These are phyloP conservation scores for Littorina saxatilis DNA, from an alignment of 1,140 invertebrate species.

Conservation along the genomic window DNA sequence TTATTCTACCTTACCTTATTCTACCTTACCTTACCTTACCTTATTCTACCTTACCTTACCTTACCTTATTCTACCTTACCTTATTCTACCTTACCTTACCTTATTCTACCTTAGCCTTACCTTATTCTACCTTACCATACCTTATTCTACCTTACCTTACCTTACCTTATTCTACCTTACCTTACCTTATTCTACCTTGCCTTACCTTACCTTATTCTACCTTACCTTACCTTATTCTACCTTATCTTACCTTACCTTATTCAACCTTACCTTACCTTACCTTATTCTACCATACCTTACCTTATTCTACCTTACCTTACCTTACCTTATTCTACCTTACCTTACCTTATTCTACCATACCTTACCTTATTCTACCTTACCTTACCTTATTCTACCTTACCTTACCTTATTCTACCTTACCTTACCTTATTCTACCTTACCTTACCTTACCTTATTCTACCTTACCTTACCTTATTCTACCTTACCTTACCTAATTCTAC, in stretches of 20 bases:
- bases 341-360: too few relatives aligned
- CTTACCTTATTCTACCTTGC: background rate
- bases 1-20: background rate
- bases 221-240: background rate
- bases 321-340: too few relatives aligned
- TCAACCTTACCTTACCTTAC: background rate
- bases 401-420: too few relatives aligned
- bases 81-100: background rate
- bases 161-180: background rate
- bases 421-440: too few relatives aligned
- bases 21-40: background rate
- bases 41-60: background rate
- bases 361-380: too few relatives aligned
- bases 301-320: too few relatives aligned
- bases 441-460: too few relatives aligned
- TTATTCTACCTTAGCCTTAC: background rate
- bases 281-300: too few relatives aligned
- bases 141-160: background rate
- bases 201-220: background rate
- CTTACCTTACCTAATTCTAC: too few relatives aligned
- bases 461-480: too few relatives aligned
- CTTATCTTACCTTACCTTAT: background rate
- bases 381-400: too few relatives aligned
- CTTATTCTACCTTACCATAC: background rate
- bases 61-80: background rate